Percentiles rank a stretch among this genome's conserved stretches.
Conservation (phyloP, 2,888 invertebrate species). For the Eupithecia pulchellata region DNA sequence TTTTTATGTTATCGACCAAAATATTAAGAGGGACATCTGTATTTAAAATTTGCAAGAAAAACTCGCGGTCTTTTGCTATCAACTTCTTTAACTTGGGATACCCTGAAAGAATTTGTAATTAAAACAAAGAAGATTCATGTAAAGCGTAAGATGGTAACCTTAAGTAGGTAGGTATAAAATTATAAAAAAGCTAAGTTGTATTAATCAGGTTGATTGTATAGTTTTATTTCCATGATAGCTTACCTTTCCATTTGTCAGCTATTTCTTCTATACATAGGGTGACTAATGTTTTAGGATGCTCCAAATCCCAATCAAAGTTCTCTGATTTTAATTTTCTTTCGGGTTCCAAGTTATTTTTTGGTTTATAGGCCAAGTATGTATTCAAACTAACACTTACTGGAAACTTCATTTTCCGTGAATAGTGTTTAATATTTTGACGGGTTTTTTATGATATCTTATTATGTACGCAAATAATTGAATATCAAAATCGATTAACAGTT, state of each 20-base stretch:
- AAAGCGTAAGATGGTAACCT: background rate
- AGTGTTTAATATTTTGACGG: background rate
- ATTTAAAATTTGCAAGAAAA: conserved; percentile 73
- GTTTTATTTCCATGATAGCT: conserved; percentile 11
- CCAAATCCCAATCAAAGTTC: conserved; percentile 81
- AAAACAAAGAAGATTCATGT: conserved; percentile 3
- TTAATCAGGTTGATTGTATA: background rate
- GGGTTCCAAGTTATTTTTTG: conserved; percentile 66
- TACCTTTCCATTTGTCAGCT: conserved; percentile 77
- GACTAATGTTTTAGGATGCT: conserved; percentile 76
- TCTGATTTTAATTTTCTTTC: conserved; percentile 78
- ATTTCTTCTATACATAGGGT: conserved; percentile 79
- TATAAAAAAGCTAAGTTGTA: background rate
- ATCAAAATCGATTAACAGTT: background rate
- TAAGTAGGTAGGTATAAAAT: background rate
- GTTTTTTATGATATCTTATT: background rate
- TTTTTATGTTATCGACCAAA: conserved; percentile 77
- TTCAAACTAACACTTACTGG: conserved; percentile 72
- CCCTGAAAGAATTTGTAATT: conserved; percentile 53
- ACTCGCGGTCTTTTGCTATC: conserved; percentile 74
- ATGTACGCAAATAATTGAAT: background rate
- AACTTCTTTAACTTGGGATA: conserved; percentile 68
- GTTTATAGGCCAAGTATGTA: conserved; percentile 75
- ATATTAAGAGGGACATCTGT: conserved; percentile 73
- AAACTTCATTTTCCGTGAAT: conserved; percentile 56